Conservation (phyloP, 2,888 invertebrate genomes). For the Drosophila kanekoi region DNA sequence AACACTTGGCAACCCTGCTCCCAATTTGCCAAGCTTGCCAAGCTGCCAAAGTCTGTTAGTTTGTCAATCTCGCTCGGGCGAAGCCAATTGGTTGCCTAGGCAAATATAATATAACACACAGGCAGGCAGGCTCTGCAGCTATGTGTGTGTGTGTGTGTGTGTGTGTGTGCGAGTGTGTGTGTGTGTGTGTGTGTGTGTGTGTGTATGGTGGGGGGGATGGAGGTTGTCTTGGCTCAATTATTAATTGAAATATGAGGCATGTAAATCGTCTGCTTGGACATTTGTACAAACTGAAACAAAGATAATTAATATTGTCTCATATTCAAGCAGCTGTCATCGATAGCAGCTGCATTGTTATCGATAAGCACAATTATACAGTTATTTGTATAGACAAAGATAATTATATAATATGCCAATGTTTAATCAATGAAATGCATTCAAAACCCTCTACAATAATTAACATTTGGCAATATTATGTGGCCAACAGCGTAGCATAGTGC, state of each 20-base stretch:
- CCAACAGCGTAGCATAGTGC: too few relatives aligned
- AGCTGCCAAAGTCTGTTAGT: constrained; percentile 28
- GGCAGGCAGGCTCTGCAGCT: not conserved
- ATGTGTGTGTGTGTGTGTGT: not conserved
- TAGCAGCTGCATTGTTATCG: not conserved
- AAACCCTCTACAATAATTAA: too few relatives aligned
- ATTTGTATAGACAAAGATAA: too few relatives aligned
- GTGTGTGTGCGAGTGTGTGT: not conserved
- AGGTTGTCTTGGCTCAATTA: constrained; percentile 10
- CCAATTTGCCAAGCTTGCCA: constrained; percentile 18
- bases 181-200: not conserved
- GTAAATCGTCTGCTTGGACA: not conserved
- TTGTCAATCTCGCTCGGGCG: constrained; percentile 15
- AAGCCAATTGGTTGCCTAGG: constrained; percentile 18
- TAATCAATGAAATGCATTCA: too few relatives aligned
- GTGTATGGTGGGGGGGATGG: too few relatives aligned
- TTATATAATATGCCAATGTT: too few relatives aligned
- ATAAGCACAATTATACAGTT: not conserved
- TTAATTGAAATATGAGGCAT: constrained; percentile 18
- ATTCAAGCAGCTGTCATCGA: not conserved
- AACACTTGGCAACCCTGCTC: constrained; percentile 47
- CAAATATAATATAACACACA: constrained; percentile 16
- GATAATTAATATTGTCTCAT: not conserved
- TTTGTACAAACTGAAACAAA: constrained; percentile 4
- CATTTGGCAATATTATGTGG: too few relatives aligned